Percentiles rank a stretch among this genome's conserved stretches.
Conservation (phyloP, 2,797 vertebrate genomes). For the Bovichtus diacanthus region DNA sequence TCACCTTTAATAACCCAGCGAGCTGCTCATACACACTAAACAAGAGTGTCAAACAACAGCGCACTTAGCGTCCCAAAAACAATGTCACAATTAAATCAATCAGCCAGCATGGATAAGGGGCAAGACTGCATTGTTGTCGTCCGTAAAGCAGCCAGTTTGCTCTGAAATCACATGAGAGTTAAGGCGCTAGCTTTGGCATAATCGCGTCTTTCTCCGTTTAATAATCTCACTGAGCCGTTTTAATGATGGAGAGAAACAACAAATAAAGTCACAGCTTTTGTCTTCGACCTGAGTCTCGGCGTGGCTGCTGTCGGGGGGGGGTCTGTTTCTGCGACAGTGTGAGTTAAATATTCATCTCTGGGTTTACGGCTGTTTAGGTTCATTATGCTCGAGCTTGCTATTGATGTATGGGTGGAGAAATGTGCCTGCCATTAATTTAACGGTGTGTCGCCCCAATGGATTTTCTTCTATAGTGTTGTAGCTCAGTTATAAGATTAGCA, state of each 20-base stretch:
- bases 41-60: slow-evolving; percentile 76
- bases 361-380: slow-evolving; percentile 29
- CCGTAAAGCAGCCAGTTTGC: slow-evolving; percentile 50
- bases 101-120: slow-evolving; percentile 68
- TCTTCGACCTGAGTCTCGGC: slow-evolving; percentile 42
- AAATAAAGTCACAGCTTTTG: slow-evolving; percentile 50
- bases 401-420: slow-evolving; percentile 1
- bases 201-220: slow-evolving; percentile 47
- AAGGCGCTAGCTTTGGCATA: slow-evolving; percentile 33
- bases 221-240: slow-evolving; percentile 62
- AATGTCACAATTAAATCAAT: slow-evolving; percentile 81
- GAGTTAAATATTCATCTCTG: slow-evolving; percentile 42
- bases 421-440: slow-evolving; percentile 5
- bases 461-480: not conserved
- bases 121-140: slow-evolving; percentile 47
- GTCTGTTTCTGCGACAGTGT: slow-evolving; percentile 8
- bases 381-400: slow-evolving; percentile 11
- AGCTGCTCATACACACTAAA: slow-evolving; percentile 77
- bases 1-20: slow-evolving; percentile 73
- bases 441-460: not conserved
- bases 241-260: slow-evolving; percentile 53
- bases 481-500: slow-evolving; percentile 7
- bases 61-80: slow-evolving; percentile 69
- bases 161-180: slow-evolving; percentile 61
- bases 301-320: not conserved